Evolutionary conservation across 1,140 invertebrate genomes (phyloP).

Genomic region (Drosophila dunni): DNA sequence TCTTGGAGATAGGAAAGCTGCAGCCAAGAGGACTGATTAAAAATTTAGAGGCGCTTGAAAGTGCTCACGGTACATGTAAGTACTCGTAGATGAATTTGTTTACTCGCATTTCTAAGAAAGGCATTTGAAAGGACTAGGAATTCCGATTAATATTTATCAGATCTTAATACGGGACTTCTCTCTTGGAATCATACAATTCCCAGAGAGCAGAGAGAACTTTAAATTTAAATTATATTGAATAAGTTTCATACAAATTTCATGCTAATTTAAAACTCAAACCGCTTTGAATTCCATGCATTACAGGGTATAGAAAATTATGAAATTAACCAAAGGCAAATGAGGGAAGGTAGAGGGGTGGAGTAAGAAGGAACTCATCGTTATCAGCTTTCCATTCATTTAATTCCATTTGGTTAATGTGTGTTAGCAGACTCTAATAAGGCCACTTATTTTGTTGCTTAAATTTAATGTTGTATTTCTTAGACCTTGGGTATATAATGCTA

Average conservation of each 20-base stretch:
- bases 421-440: conserved; percentile 26
- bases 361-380: conserved; percentile 1
- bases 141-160: too few relatives aligned
- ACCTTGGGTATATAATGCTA: conserved; percentile 34
- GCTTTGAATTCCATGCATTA: neutral
- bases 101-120: too few relatives aligned
- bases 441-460: conserved; percentile 38
- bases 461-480: conserved; percentile 31
- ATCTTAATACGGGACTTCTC: too few relatives aligned
- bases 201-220: too few relatives aligned
- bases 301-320: neutral
- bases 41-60: conserved; percentile 3
- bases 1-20: neutral
- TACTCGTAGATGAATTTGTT: neutral
- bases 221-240: too few relatives aligned
- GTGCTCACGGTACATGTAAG: neutral
- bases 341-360: neutral
- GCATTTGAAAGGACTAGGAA: too few relatives aligned
- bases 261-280: neutral
- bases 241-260: too few relatives aligned
- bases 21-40: conserved; percentile 9
- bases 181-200: too few relatives aligned
- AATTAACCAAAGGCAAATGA: neutral
- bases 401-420: conserved; percentile 34
- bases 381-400: conserved; percentile 22